These are phyloP conservation scores for Rhopalosiphum nymphaeae DNA, from an alignment of 2,888 invertebrate genomes.

Conservation along the genomic window DNA sequence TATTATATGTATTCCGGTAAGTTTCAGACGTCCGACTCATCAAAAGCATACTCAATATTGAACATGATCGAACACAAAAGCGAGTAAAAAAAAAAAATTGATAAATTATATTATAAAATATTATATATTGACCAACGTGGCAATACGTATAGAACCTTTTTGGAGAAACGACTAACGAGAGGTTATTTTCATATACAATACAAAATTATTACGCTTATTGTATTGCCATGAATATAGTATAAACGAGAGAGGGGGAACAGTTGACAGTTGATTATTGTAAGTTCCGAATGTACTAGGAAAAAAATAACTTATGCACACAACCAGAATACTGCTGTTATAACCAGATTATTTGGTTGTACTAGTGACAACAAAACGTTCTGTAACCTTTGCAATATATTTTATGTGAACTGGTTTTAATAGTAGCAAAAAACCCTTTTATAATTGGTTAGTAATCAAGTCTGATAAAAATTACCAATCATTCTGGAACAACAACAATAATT, in stretches of 20 bases:
- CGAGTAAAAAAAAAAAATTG: not conserved
- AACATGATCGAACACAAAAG: not conserved
- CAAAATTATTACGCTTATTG: not conserved
- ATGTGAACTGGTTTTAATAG: not conserved
- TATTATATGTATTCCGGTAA: not conserved
- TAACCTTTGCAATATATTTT: not conserved
- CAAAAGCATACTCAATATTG: not conserved
- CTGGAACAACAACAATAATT: not conserved
- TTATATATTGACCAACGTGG: not conserved
- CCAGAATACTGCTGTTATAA: not conserved
- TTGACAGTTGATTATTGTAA: not conserved
- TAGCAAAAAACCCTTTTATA: not conserved
- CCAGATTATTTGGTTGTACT: not conserved
- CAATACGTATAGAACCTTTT: not conserved
- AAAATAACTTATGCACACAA: not conserved
- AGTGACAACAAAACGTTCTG: not conserved
- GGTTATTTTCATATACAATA: not conserved
- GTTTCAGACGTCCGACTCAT: not conserved
- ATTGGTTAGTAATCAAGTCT: not conserved
- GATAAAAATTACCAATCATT: not conserved
- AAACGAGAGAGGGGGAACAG: not conserved
- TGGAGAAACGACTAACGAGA: not conserved
- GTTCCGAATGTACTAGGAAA: not conserved
- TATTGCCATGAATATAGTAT: not conserved
- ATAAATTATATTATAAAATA: not conserved